These are phyloP conservation scores for Luehdorfia chinensis DNA, from an alignment of 1,140 invertebrate genomes.

Conservation along the genomic window DNA sequence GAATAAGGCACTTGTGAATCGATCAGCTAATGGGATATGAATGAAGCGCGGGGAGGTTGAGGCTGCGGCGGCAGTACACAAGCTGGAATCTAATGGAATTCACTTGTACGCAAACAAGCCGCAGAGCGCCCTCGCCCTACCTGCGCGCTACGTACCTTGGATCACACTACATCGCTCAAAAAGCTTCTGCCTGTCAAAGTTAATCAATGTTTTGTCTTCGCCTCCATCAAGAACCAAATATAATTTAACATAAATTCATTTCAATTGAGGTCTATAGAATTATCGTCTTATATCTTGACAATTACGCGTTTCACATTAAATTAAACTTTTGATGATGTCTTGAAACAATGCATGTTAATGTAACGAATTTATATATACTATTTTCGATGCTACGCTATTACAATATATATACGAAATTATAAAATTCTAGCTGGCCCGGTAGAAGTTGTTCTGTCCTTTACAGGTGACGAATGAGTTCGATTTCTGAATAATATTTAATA, in stretches of 20 bases:
- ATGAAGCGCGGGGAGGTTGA: slow-evolving; percentile 57
- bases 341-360: no score
- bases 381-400: no score
- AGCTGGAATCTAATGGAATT: slow-evolving; percentile 71
- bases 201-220: slow-evolving; percentile 20
- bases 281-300: no score
- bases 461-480: no score
- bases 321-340: no score
- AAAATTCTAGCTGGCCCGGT: no score
- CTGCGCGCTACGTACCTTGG: slow-evolving; percentile 26
- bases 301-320: no score
- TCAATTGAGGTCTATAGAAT: no score
- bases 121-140: slow-evolving; percentile 50
- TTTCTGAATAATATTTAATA: no score
- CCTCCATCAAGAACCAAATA: not conserved
- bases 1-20: slow-evolving; percentile 62
- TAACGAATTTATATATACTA: no score
- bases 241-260: not conserved
- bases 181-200: slow-evolving; percentile 21
- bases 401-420: no score
- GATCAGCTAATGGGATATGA: slow-evolving; percentile 74
- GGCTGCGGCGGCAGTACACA: slow-evolving; percentile 55
- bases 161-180: slow-evolving; percentile 28
- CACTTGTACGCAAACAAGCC: slow-evolving; percentile 73
- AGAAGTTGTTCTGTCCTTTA: no score